Conservation (phyloP, 2,797 vertebrate genomes). For the Falco concolor region DNA sequence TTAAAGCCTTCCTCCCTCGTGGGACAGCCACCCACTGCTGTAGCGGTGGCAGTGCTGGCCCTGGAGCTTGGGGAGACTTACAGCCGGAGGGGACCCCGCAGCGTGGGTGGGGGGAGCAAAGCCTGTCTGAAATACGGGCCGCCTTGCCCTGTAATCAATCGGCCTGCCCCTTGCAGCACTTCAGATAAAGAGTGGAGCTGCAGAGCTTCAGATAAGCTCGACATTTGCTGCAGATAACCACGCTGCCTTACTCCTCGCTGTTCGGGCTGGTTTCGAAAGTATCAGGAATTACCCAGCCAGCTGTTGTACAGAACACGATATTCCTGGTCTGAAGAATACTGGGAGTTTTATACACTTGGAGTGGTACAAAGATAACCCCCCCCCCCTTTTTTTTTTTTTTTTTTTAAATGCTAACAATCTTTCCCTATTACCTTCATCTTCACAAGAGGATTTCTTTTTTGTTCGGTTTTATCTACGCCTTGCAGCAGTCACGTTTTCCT, state of each 20-base stretch:
- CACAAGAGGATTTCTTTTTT: not conserved
- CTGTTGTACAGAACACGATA: not conserved
- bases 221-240: not conserved
- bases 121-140: not conserved
- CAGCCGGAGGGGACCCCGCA: not conserved
- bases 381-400: no score
- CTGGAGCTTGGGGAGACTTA: not conserved
- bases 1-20: not conserved
- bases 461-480: not conserved
- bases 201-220: not conserved
- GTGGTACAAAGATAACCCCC: not conserved
- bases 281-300: not conserved
- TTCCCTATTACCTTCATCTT: not conserved
- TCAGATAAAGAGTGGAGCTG: not conserved
- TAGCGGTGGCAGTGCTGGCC: not conserved
- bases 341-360: not conserved
- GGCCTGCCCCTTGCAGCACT: not conserved
- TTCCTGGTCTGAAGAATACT: not conserved
- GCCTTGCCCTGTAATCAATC: not conserved
- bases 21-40: not conserved
- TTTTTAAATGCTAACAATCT: not conserved
- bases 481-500: not conserved
- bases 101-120: not conserved
- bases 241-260: not conserved
- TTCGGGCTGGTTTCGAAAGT: not conserved